These are phyloP conservation scores for Varanus salvator DNA, from an alignment of 2,113 vertebrate genomes.

Conservation along the genomic window DNA sequence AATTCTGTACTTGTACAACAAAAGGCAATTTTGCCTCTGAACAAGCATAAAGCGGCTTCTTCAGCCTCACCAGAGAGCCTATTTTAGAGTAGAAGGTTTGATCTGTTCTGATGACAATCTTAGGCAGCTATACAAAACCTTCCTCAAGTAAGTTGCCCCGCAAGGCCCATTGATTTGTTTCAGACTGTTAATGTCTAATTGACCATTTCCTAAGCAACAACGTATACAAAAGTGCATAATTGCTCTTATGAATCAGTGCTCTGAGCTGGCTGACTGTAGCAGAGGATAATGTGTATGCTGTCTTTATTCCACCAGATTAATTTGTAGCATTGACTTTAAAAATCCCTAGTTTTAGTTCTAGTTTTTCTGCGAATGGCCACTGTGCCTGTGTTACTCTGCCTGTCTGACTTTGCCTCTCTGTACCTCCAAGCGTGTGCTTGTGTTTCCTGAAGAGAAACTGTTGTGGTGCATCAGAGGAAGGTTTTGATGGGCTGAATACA, in stretches of 20 bases:
- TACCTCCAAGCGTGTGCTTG: too few species aligned
- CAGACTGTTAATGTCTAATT: conserved; percentile 60
- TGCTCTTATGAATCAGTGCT: conserved; percentile 31
- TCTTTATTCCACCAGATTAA: neutral
- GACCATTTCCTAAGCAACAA: conserved; percentile 52
- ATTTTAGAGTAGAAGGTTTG: conserved; percentile 22
- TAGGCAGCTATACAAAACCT: conserved; percentile 33
- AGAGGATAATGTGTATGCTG: neutral
- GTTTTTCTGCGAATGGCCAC: neutral
- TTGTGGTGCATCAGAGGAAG: too few species aligned
- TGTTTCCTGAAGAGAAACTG: too few species aligned
- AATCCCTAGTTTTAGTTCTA: neutral
- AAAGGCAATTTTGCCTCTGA: neutral
- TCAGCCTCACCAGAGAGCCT: neutral
- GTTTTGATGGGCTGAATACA: too few species aligned
- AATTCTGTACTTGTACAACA: neutral
- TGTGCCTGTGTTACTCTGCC: too few species aligned
- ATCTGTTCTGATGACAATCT: conserved; percentile 19
- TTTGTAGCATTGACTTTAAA: neutral
- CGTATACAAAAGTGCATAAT: neutral
- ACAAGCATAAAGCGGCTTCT: neutral
- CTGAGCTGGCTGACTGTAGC: neutral
- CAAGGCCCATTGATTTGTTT: conserved; percentile 50
- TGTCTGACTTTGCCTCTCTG: too few species aligned
- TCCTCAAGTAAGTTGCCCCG: conserved; percentile 35